A percentile compares a stretch with the other conserved stretches of the same genome.
Evolutionary conservation across 2,888 invertebrate genomes (phyloP).

Genomic region (Chrysomela aeneicollis): DNA sequence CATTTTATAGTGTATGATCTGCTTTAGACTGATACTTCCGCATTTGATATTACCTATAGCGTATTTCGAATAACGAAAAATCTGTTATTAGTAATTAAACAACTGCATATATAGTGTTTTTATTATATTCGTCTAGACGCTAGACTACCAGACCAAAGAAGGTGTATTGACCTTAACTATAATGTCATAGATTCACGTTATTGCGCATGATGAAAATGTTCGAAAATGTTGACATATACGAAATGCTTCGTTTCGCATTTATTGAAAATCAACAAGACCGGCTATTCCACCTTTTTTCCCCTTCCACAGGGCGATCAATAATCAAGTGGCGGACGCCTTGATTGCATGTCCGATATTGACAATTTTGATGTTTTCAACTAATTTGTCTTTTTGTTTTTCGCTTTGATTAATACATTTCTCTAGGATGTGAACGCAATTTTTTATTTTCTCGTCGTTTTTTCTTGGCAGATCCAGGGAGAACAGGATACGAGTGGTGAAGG

Average conservation of each 20-base stretch:
- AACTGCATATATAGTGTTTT: slow-evolving; percentile 47
- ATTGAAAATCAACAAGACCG: background rate
- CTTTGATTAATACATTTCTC: background rate
- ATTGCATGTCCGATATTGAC: slow-evolving; percentile 4
- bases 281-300: background rate
- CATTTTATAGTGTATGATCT: slow-evolving; percentile 30
- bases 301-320: background rate
- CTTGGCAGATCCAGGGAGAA: slow-evolving; percentile 46
- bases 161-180: slow-evolving; percentile 48
- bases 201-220: background rate
- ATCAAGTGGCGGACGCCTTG: background rate
- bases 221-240: background rate
- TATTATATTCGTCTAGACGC: slow-evolving; percentile 51
- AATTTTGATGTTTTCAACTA: background rate
- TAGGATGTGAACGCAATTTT: background rate
- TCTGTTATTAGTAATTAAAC: slow-evolving; percentile 48
- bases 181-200: slow-evolving; percentile 30
- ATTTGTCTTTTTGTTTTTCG: too few relatives aligned
- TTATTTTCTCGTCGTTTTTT: background rate
- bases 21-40: slow-evolving; percentile 37
- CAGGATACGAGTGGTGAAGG: slow-evolving; percentile 50
- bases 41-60: slow-evolving; percentile 38
- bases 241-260: background rate
- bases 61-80: slow-evolving; percentile 41
- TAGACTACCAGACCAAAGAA: slow-evolving; percentile 49